Evolutionary conservation across 2,113 vertebrate species (phyloP).

Genomic region (Brachyistius frenatus): DNA sequence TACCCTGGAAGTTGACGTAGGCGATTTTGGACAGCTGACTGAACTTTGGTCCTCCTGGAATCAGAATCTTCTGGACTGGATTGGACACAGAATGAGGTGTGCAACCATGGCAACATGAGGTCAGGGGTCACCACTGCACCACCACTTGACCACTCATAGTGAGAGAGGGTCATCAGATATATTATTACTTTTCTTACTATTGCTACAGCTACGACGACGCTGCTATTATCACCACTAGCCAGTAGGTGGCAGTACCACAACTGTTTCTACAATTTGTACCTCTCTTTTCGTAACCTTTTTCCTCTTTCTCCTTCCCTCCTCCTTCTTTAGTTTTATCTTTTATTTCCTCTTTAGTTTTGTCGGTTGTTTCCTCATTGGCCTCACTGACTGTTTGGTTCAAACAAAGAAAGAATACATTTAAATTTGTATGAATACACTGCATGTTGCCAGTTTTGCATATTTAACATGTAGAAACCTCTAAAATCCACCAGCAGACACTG

Average conservation of each 20-base stretch:
- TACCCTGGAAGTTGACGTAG: slow-evolving; percentile 88
- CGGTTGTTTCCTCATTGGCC: background rate
- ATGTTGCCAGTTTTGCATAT: no score
- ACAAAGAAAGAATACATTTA: background rate
- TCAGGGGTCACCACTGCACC: background rate
- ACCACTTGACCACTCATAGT: no score
- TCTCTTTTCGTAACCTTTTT: slow-evolving; percentile 79
- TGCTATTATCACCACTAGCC: background rate
- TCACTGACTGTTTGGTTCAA: slow-evolving; percentile 42
- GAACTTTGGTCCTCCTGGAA: slow-evolving; percentile 86
- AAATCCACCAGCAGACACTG: no score
- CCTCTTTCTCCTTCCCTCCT: slow-evolving; percentile 54
- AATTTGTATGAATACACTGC: background rate
- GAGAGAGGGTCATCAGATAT: no score
- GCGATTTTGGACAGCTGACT: slow-evolving; percentile 87
- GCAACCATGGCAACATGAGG: slow-evolving; percentile 22
- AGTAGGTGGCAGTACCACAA: background rate
- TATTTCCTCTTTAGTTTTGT: background rate
- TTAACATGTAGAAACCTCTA: no score
- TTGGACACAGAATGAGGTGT: slow-evolving; percentile 75
- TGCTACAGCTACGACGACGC: background rate
- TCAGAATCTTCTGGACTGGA: slow-evolving; percentile 87
- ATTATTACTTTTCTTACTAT: background rate
- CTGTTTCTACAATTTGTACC: slow-evolving; percentile 56
- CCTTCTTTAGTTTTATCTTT: slow-evolving; percentile 22